Base-by-base conservation (phyloP, 2,888 invertebrate genomes). In the Drosophila kanekoi region DNA sequence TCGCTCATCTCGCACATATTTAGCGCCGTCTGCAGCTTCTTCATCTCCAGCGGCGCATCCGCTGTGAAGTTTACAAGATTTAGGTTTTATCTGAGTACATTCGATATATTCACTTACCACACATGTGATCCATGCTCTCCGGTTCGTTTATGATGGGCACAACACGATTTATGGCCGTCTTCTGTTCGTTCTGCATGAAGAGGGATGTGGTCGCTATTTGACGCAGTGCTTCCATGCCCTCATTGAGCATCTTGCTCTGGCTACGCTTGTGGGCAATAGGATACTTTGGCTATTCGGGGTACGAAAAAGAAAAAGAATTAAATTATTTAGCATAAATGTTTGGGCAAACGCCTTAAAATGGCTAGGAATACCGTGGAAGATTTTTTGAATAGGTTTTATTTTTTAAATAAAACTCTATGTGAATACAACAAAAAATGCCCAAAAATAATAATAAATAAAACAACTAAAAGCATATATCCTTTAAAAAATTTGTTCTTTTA, bases 141-240 rank as follows among this genome's bases (percentile, higher is more conserved):
- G 92, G 93, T 68, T 93, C 92, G 76, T 92, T 92, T 48, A 93
- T 92, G 57, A 92, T 92, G 83, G 93, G 91, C 82, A 91, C 91
- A 64, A 91, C 90, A 16, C 91, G 90, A 88, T 91, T 91, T 65
- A 89, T 88, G 65, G 90, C 81, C 48, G 90, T 89, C 67, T 92
- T 92, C 77, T 93, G 93, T 71, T 93, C 93, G 80, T 93, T 93
- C 77, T 93, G 93, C 89, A 93, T 90, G 83, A 93, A 93, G 71
- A 93, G 81, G 51, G 93, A 93, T 45, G 93, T 93, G 43, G 93
- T 92, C 45, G 93, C 93, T 40, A 93, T 92, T 77, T 93, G 93
- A 28, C 93, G 91, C 35, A 93, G 80, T 59, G 93, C 92, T 85
- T 93, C 93, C 90, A 93, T 92, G 35, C 93, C 92, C 80, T 93